Evolutionary conservation across 2,888 invertebrate genomes (phyloP).

Genomic region (Trichogramma evanescens): DNA sequence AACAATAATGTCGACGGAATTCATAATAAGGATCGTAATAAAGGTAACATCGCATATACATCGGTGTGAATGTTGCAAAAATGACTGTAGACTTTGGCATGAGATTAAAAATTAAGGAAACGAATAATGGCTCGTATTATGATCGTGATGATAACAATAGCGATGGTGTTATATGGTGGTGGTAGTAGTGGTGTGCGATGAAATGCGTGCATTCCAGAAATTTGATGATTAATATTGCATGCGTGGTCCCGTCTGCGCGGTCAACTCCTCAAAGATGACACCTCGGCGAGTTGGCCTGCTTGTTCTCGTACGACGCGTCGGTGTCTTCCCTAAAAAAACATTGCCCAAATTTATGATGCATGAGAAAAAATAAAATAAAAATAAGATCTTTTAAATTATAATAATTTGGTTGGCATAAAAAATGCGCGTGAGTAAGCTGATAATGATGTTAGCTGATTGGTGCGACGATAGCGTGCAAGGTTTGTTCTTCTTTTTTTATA

Average conservation of each 20-base stretch:
- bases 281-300: conserved; percentile 31
- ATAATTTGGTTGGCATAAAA: too few relatives aligned
- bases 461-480: not conserved
- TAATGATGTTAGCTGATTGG: not conserved
- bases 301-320: conserved; percentile 23
- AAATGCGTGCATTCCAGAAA: too few relatives aligned
- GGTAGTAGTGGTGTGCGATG: too few relatives aligned
- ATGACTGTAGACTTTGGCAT: conserved; percentile 37
- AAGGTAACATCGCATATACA: too few relatives aligned
- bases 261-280: conserved; percentile 37
- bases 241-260: not conserved
- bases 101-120: conserved; percentile 31
- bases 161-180: not conserved
- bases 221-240: too few relatives aligned
- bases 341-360: not conserved
- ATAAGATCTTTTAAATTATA: too few relatives aligned
- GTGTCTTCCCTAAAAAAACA: conserved; percentile 35
- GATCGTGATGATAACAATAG: not conserved
- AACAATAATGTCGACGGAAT: too few relatives aligned
- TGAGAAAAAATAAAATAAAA: too few relatives aligned
- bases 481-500: conserved; percentile 22
- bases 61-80: conserved; percentile 19
- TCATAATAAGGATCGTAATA: too few relatives aligned
- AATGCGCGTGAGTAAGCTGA: not conserved
- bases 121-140: not conserved